These are phyloP conservation scores for Marisa cornuarietis DNA, from an alignment of 1,140 invertebrate genomes.

Conservation along the genomic window DNA sequence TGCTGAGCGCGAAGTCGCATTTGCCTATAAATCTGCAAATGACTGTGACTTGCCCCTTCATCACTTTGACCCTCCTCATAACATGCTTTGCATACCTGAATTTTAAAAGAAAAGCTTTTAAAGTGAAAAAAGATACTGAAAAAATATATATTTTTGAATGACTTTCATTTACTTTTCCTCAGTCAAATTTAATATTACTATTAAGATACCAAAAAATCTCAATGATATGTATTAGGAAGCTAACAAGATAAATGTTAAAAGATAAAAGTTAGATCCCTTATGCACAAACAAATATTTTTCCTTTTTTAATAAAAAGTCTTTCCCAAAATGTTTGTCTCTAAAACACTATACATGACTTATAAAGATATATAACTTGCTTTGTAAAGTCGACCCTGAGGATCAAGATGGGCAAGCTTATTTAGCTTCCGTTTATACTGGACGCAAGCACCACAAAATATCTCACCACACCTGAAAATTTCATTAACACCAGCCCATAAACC, in stretches of 20 bases:
- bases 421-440: constrained; percentile 46
- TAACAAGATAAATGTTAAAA: background rate
- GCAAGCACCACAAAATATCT: constrained; percentile 51
- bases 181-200: background rate
- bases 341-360: background rate
- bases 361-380: constrained; percentile 35
- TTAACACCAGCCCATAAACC: background rate
- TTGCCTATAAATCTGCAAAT: constrained; percentile 32
- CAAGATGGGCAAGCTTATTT: constrained; percentile 48
- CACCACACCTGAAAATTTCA: constrained; percentile 45
- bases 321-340: background rate
- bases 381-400: constrained; percentile 52
- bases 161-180: too few relatives aligned
- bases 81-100: constrained; percentile 51
- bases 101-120: constrained; percentile 10
- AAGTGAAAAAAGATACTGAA: background rate
- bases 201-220: background rate
- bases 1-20: constrained; percentile 15
- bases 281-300: background rate
- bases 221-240: background rate
- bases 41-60: constrained; percentile 31
- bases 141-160: background rate
- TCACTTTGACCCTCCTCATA: constrained; percentile 47
- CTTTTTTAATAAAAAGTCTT: background rate
- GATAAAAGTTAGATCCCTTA: background rate